Evolutionary conservation across 2,888 invertebrate genomes (phyloP), one percentile per base, ranked within the genome.

Genomic region (Drosophila picticornis): DNA sequence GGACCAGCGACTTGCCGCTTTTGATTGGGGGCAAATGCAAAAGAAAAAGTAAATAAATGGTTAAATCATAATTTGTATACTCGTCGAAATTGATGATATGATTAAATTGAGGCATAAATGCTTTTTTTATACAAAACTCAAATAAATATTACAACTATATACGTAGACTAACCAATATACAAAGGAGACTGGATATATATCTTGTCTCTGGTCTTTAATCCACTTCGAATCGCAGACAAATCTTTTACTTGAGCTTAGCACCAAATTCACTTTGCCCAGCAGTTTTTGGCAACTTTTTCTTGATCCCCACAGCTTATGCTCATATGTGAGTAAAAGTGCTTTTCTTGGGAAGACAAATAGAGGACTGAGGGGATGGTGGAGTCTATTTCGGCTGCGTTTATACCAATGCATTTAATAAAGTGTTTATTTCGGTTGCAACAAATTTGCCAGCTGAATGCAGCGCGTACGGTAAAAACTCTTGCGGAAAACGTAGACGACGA

Each of bases 331-430:
- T 68, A 59, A 60, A 57, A 50, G 57, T 40, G 40, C 58, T 58
- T 57, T 52, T 36, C 36, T 48, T 27, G 56, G 40, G 46, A 69
- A 79, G 81, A 79, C 78, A 79, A 72, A 79, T 69, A 55, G 40
- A 36, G 40, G 56, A 13, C 22, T 36, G 46, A 36, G 4, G 22
- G 36, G 25, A 13, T 43, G 16, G 19, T 27, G 31, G 27, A 58
- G 61, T 62, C 62, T 72, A 38, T 46, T 57, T 53, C n/a, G 50
- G 51, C 60, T 56, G 71, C 89, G 68, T 84, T 89, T 90, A 90
- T 88, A 90, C 91, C 84, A 87, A 90, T 91, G 91, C 91, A 90
- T 90, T 90, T 90, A 91, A 90, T 90, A 90, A 90, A 91, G 90
- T 90, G 90, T 90, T 90, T 90, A 90, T 91, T 85, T 87, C 80